Evolutionary conservation across 1,140 invertebrate species (phyloP), one percentile per base, ranked within the genome.

Genomic region (Trissolcus basalis): DNA sequence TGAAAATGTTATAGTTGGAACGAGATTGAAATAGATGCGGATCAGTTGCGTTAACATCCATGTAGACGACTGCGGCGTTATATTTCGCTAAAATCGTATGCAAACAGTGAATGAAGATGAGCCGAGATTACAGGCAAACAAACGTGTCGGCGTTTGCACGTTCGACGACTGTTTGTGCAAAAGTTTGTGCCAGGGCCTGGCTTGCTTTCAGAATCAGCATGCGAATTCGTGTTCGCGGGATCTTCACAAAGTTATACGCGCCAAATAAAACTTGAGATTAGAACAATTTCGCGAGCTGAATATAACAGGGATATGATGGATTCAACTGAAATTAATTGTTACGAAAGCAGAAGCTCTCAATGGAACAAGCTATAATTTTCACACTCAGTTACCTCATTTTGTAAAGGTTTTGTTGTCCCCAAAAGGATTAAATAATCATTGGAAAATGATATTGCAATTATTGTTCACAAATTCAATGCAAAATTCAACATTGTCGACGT

Each of bases 61-160:
- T n/a, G 6, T 27, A 1, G 19, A 27, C 19, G 19, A 27, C 19
- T 27, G 19, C n/a, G 36, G n/a, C n/a, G 36, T 35, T 41, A 16
- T n/a, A n/a, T 54, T 43, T 15, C n/a, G 4, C 12, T 9, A 16
- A 48, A 59, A 59, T 59, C 13, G 36, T 48, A 48, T 59, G 55
- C 45, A 59, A 59, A 59, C 55, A 59, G 33, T 15, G 44, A 27
- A 27, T 27, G 19, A 27, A 27, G 19, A 27, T 27, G 19, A 27
- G 11, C 11, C 27, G 11, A 59, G 55, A 59, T 59, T 59, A 59
- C 39, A 10, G 33, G 54, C 32, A 56, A 56, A 56, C 54, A 56
- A 16, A 36, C 33, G 45, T 59, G 43, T 45, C 48, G 33, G 43
- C 13, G 14, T 59, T 48, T 13, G 45, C 45, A 59, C 44, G 55